Evolutionary conservation across 2,888 invertebrate species (phyloP), one percentile per base, ranked within the genome.

Genomic region (Linnaemya vulpina): DNA sequence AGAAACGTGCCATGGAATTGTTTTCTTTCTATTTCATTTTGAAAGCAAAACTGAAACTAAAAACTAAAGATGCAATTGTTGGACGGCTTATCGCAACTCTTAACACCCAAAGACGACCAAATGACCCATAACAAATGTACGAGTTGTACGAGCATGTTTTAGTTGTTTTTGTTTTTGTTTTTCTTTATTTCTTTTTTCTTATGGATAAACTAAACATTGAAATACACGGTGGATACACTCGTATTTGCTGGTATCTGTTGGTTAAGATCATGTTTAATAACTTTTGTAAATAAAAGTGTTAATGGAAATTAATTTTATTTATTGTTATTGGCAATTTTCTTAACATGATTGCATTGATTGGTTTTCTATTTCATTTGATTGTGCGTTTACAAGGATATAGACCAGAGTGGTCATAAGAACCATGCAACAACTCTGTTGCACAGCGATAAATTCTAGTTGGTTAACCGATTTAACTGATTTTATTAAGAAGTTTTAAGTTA

Each of bases 261-360:
- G 68, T 70, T 75, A 22, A 53, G 38, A 70, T 81, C 62, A 75
- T 70, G 70, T 53, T 82, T 82, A 82, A 82, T 76, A 82, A 70
- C 63, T 63, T 80, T 76, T 76, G 81, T 82, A 76, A 76, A 81
- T 68, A 81, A 76, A 81, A 75, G 81, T 77, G 74, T 81, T 70
- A 74, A 85, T 78, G 84, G 74, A 78, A 85, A 85, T 78, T 81
- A 78, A 78, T 81, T 85, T 74, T 70, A 81, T 81, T 85, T 85
- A 81, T 85, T 81, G 62, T 81, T 81, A 81, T 81, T 13, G 70
- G 35, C 74, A 49, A 75, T 58, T 53, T 73, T 73, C 25, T 58
- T 8, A 73, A 73, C 65, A 73, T 58, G 55, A 79, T 73, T 55
- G 49, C 58, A 58, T 17, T 55, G 79, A 73, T 65, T 35, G 49